phyloP scores from a whole-genome alignment of 2,888 invertebrate genomes.

The Sepiola atlantica region DNA sequence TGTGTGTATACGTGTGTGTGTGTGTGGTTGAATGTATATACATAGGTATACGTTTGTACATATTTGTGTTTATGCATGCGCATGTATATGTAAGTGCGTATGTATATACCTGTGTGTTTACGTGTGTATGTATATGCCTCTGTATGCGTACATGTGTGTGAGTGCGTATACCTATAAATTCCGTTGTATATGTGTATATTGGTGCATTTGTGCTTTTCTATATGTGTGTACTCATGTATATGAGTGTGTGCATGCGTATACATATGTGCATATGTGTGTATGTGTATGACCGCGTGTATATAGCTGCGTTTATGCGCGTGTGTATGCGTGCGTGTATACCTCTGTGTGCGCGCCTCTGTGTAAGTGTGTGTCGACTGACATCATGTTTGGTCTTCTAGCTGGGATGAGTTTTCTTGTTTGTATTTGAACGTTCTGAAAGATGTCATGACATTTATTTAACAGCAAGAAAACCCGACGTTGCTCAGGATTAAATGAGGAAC shows the following conservation, averaged over 20 bases:
- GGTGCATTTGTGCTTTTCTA: neutral
- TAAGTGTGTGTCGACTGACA: too few relatives aligned
- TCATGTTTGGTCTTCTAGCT: too few relatives aligned
- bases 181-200: neutral
- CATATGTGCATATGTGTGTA: neutral
- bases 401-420: too few relatives aligned
- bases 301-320: neutral
- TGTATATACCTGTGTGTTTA: neutral
- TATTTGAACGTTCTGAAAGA: too few relatives aligned
- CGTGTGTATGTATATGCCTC: neutral
- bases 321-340: neutral
- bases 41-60: neutral
- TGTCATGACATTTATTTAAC: too few relatives aligned
- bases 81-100: neutral
- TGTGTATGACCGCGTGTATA: neutral
- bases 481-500: too few relatives aligned
- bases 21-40: too few relatives aligned
- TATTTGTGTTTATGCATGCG: too few relatives aligned
- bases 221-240: neutral
- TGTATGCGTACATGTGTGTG: neutral
- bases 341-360: neutral
- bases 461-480: too few relatives aligned
- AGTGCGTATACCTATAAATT: neutral
- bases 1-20: neutral
- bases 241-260: neutral